These are phyloP conservation scores for Dunckerocampus dactyliophorus DNA, from an alignment of 2,113 vertebrate genomes.

Conservation along the genomic window DNA sequence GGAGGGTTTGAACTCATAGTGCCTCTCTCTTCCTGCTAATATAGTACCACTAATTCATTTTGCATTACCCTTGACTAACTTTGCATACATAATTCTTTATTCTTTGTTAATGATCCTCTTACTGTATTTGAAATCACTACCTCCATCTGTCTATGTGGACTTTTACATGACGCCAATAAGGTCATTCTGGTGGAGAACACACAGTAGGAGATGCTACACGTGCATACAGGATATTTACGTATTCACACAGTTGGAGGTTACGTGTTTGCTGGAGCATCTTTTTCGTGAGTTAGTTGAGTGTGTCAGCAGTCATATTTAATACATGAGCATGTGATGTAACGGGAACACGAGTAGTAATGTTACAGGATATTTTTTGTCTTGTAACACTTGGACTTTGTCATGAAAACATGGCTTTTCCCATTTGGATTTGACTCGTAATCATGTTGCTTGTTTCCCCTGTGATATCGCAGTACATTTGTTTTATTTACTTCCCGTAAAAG, in stretches of 20 bases:
- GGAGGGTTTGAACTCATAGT: conserved; percentile 6
- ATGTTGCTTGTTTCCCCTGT: too few relatives aligned
- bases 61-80: conserved; percentile 4
- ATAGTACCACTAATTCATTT: conserved; percentile 5
- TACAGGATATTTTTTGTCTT: too few relatives aligned
- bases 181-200: neutral
- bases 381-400: too few relatives aligned
- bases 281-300: neutral
- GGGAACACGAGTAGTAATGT: too few relatives aligned
- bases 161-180: neutral
- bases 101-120: conserved; percentile 4
- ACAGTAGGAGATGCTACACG: neutral
- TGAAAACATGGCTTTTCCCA: too few relatives aligned
- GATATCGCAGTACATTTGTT: too few relatives aligned
- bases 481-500: too few relatives aligned
- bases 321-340: too few relatives aligned
- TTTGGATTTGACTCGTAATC: too few relatives aligned
- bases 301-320: neutral
- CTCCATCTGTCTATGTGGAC: conserved; percentile 1
- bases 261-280: too few relatives aligned
- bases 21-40: neutral
- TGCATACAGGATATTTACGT: neutral
- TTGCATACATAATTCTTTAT: neutral
- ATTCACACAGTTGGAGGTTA: too few relatives aligned
- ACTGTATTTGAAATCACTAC: neutral